Percentiles rank a stretch among this genome's conserved stretches.
phyloP scores from a whole-genome alignment of 1,140 invertebrate genomes.

The Calliopsis andreniformis region DNA sequence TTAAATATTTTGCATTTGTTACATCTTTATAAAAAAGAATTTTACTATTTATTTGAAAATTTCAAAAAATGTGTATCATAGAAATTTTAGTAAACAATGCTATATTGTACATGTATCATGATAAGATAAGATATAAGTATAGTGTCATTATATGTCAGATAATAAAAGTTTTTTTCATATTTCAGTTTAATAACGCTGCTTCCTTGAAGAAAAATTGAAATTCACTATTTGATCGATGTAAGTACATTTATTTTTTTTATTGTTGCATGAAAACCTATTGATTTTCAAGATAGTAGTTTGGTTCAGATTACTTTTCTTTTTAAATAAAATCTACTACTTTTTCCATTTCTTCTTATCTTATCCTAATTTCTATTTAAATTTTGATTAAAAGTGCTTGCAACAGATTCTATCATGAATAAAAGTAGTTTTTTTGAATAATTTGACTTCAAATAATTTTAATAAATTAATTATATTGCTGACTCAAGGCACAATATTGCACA shows the following conservation, averaged over 20 bases:
- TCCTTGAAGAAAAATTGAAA: conserved; percentile 39
- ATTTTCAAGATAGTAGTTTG: conserved; percentile 42
- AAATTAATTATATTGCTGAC: not conserved
- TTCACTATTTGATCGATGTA: conserved; percentile 44
- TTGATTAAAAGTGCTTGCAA: conserved; percentile 29
- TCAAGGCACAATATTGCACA: conserved; percentile 41
- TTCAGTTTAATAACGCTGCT: conserved; percentile 55
- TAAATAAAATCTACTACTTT: conserved; percentile 4
- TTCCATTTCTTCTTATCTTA: not conserved
- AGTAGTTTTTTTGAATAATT: conserved; percentile 30
- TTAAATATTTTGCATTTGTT: not conserved
- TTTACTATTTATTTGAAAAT: not conserved
- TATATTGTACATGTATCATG: conserved; percentile 19
- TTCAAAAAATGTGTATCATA: not conserved
- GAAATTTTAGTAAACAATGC: conserved; percentile 6
- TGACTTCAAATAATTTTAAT: conserved; percentile 18
- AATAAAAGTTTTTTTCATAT: conserved; percentile 42
- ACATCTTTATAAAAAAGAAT: not conserved
- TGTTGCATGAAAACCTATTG: conserved; percentile 38
- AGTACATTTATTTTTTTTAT: conserved; percentile 27
- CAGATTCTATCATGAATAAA: conserved; percentile 9
- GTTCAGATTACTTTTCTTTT: conserved; percentile 18
- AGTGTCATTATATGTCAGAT: conserved; percentile 8
- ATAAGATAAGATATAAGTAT: conserved; percentile 60
- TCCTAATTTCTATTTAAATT: conserved; percentile 17